Evolutionary conservation across 2,888 invertebrate species (phyloP), one percentile per base, ranked within the genome.

Genomic region (Peribatodes rhomboidaria): DNA sequence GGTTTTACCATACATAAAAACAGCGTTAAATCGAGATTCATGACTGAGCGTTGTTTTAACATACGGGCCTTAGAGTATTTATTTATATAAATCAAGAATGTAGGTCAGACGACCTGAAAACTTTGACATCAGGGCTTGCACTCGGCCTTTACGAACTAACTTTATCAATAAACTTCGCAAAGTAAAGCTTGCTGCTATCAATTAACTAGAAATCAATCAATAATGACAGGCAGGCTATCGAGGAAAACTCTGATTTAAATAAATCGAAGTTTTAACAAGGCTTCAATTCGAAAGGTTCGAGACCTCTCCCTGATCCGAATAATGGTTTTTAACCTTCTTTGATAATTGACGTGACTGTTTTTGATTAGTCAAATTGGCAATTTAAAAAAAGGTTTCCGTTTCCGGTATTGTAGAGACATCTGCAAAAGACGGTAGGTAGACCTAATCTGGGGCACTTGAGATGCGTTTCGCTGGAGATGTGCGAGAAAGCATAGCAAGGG

Each of bases 301-400:
- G 13, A 39, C 42, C 22, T 37, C 18, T 16, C n/a, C 54, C 31
- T 56, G 35, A 56, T 57, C 37, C 47, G 14, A 44, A 39, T 47
- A 49, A 58, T 49, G 49, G 27, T 41, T 39, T 18, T 22, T 7
- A 49, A 41, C 49, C 49, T 18, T 31, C 27, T 14, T 8, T 49
- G 31, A 14, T 58, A 58, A 58, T 58, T 58, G 37, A 37, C 57
- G 13, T 47, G 22, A 7, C 46, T 49, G 57, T 41, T 27, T 22
- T 37, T 31, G 49, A 58, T 58, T 49, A 58, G 39, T 58, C 14
- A 39, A 49, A 47, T 58, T 49, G 39, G 27, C 37, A 49, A 39
- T 31, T 31, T 44, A 33, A 35, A 47, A 44, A 44, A 31, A 31
- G 0, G 9, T 46, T 27, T 22, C 46, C 13, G 7, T 16, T 16